Evolutionary conservation across 2,888 invertebrate genomes (phyloP), one percentile per base, ranked within the genome.

Genomic region (Melolontha melolontha): DNA sequence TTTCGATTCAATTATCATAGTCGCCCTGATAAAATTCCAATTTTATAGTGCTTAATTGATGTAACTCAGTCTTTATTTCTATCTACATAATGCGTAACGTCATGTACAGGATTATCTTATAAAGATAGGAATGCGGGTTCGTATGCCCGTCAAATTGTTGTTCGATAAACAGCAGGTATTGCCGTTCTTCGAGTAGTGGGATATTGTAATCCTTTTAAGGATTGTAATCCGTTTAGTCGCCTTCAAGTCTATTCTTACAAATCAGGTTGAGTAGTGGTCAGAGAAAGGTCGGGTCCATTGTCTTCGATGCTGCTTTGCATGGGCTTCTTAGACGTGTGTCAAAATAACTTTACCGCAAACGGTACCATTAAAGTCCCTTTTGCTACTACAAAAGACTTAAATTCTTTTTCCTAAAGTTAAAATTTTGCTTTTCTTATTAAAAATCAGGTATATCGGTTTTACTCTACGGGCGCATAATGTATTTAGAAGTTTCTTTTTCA

Each of bases 251-350:
- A 59, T 51, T 39, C 52, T 62, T 62, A 63, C 67, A 67, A 62
- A 67, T 67, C 67, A 54, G 63, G 66, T 49, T 57, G 66, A 52
- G 68, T 64, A 68, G 66, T 68, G 70, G 71, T 68, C 68, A 68
- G 54, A 59, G 66, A 65, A 66, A 55, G 62, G 66, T 55, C 54
- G 66, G 49, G 55, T 41, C 66, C 70, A 70, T 71, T 71, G 70
- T 69, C 68, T 67, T 68, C 65, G 44, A 39, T 16, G 34, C 73
- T 71, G 72, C 72, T 75, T 75, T 75, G 74, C 75, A 75, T 69
- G 69, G 69, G 17, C 64, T 41, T 67, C 69, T 70, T 66, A 68
- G 66, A 71, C 67, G 54, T 67, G 64, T 73, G 75, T 75, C 75
- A 74, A 75, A 74, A 75, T 74, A 74, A 74, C 73, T 72, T 67